Base-by-base conservation (phyloP, 2,113 vertebrate genomes). In the Carassius gibelio region DNA sequence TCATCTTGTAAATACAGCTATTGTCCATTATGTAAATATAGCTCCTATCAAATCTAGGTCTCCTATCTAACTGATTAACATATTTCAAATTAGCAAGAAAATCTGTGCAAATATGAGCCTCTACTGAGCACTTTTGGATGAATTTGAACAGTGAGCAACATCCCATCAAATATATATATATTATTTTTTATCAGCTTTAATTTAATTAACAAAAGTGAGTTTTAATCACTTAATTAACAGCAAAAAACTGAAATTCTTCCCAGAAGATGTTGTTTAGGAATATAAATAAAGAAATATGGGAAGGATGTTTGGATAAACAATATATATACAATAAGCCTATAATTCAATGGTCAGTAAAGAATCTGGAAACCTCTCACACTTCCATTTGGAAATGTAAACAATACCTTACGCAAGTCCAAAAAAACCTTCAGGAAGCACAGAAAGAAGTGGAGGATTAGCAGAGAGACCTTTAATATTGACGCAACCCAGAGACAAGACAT, bases 381-480 rank as follows among this genome's bases (percentile, higher is more conserved):
- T 75, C n/a, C n/a, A 45, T 50, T 13, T 26, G 11, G 21, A 57
- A 77, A 52, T 57, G 26, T 30, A 34, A 77, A 34, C 14, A 57
- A 77, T 0, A 21, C 30, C 75, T 21, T 15, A 57, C 50, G 21
- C 48, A 57, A 9, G 69, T 57, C 50, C 30, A 19, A 26, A 30
- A 61, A 61, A 42, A 45, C 13, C 38, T n/a, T 64, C 45, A 19
- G 38, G n/a, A 81, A 21, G 26, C 50, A 66, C n/a, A 34, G 62
- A 66, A 50, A 50, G 23, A 81, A 66, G 61, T 50, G 23, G 38
- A 15, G 21, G 23, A 66, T 81, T 81, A 81, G 57, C 57, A 79
- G 36, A 48, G 61, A 81, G 79, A 48, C 79, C 62, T 68, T 81
- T 81, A 81, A 50, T 81, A 81, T 81, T 81, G 79, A 68, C 61